phyloP scores from a whole-genome alignment of 2,113 vertebrate species.

The Blennius ocellaris region DNA sequence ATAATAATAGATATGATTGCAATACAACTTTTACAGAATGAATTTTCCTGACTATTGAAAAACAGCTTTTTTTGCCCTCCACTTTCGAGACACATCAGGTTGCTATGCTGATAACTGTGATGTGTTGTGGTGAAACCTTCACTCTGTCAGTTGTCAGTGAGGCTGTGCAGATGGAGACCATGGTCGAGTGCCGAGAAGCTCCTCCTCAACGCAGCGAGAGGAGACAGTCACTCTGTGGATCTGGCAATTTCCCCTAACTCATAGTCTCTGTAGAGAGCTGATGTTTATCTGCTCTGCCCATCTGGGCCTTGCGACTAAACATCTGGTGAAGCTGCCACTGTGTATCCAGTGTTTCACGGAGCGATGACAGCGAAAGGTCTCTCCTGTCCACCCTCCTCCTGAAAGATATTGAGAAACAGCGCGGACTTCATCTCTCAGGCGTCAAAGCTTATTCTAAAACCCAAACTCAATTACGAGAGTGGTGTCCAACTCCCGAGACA shows the following conservation, averaged over 20 bases:
- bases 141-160: constrained; percentile 37
- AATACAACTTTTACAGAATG: neutral
- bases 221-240: constrained; percentile 43
- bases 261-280: constrained; percentile 61
- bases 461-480: constrained; percentile 19
- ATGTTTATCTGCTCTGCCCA: constrained; percentile 74
- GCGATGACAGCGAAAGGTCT: constrained; percentile 52
- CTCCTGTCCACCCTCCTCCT: constrained; percentile 42
- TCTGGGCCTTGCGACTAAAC: constrained; percentile 74
- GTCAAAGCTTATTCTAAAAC: constrained; percentile 30
- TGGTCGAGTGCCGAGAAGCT: constrained; percentile 43
- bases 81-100: neutral
- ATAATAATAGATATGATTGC: constrained; percentile 10
- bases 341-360: constrained; percentile 43
- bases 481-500: constrained; percentile 26
- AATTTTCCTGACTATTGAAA: constrained; percentile 3
- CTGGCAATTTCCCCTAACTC: constrained; percentile 44
- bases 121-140: neutral
- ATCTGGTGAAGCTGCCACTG: constrained; percentile 72
- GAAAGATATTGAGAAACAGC: constrained; percentile 31
- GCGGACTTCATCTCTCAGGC: constrained; percentile 47
- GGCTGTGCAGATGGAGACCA: constrained; percentile 29
- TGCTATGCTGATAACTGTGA: too few relatives aligned
- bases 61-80: neutral
- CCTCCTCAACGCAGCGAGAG: constrained; percentile 32